These are phyloP conservation scores for Aleadryas rufinucha DNA, from an alignment of 2,113 vertebrate genomes.

Conservation along the genomic window DNA sequence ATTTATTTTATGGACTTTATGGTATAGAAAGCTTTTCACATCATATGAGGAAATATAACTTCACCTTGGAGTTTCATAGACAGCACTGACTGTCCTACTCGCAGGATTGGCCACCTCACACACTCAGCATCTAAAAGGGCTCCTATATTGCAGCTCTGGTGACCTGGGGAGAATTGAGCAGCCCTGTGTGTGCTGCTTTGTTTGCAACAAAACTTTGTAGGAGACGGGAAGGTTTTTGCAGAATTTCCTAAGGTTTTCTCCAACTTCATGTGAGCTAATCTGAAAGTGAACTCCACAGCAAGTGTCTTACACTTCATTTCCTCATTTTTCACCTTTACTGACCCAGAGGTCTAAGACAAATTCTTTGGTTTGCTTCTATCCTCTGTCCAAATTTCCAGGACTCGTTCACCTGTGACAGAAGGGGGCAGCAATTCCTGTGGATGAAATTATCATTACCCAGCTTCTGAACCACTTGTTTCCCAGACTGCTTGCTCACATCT, in stretches of 20 bases:
- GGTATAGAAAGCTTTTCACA: not conserved
- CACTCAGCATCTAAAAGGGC: not conserved
- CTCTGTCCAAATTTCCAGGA: not conserved
- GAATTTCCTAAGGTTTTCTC: not conserved
- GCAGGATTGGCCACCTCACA: accelerated
- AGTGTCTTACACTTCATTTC: not conserved
- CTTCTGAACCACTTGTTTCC: not conserved
- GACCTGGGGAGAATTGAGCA: not conserved
- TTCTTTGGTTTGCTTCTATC: not conserved
- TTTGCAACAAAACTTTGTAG: not conserved
- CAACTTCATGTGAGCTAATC: not conserved
- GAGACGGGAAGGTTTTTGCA: not conserved
- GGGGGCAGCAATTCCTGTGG: not conserved
- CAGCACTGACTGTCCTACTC: accelerated
- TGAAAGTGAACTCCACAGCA: not conserved
- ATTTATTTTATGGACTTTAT: not conserved
- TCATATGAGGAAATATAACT: not conserved
- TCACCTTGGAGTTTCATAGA: not conserved
- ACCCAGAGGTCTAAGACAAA: not conserved
- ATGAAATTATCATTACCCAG: not conserved
- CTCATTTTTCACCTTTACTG: not conserved
- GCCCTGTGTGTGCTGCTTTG: not conserved
- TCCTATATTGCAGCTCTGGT: not conserved
- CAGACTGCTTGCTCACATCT: not conserved
- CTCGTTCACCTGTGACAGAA: not conserved